Conservation (phyloP, 2,888 invertebrate genomes). For the Cosmopolites sordidus region DNA sequence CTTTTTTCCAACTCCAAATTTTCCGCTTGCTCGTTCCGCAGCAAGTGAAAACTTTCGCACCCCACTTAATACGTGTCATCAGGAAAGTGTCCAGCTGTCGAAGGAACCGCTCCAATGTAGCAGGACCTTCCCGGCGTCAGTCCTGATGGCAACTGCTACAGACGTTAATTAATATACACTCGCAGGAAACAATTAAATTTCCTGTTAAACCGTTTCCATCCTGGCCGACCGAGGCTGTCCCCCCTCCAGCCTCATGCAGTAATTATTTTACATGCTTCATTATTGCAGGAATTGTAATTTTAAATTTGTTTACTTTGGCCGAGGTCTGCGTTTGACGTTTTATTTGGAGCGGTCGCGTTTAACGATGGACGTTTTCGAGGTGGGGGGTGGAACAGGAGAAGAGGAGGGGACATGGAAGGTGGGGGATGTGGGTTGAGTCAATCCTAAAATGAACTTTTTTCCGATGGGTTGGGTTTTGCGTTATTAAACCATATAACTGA, state of each 20-base stretch:
- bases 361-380: slow-evolving; percentile 6
- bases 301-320: slow-evolving; percentile 36
- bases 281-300: slow-evolving; percentile 42
- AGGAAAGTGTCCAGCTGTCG: slow-evolving; percentile 48
- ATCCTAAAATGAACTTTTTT: too few species aligned
- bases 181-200: slow-evolving; percentile 45
- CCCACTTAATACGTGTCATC: slow-evolving; percentile 49
- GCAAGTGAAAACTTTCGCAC: slow-evolving; percentile 47
- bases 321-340: slow-evolving; percentile 17
- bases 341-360: slow-evolving; percentile 8
- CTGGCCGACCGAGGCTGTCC: slow-evolving; percentile 6
- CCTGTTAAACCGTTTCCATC: slow-evolving; percentile 31
- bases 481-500: too few species aligned
- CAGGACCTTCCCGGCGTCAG: slow-evolving; percentile 20
- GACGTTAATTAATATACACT: slow-evolving; percentile 51
- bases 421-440: too few species aligned
- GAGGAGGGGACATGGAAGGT: too few species aligned
- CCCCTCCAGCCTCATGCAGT: background rate
- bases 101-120: slow-evolving; percentile 29
- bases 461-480: too few species aligned
- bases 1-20: too few species aligned
- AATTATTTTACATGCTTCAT: slow-evolving; percentile 44
- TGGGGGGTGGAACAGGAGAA: background rate
- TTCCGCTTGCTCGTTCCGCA: too few species aligned
- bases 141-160: slow-evolving; percentile 43